Evolutionary conservation across 2,888 invertebrate genomes (phyloP), one percentile per base, ranked within the genome.

Genomic region (Habrosyne pyritoides): DNA sequence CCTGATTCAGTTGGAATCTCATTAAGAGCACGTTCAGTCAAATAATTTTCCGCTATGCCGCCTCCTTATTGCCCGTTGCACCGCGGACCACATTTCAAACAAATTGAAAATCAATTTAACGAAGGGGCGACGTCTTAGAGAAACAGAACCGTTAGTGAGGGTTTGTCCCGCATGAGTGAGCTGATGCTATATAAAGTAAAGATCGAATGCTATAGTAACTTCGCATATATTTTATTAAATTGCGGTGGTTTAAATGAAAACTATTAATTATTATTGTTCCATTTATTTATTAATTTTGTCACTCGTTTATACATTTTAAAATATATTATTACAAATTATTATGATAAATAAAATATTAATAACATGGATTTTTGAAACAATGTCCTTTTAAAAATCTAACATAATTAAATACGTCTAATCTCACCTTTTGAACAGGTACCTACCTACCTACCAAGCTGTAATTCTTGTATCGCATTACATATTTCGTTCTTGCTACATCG

Each of bases 41-140:
- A 85, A 88, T 85, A 85, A 89, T 91, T 90, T 91, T 89, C 86
- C 87, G 84, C 81, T 81, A 80, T 88, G 74, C 81, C 88, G 82
- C 89, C 83, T 87, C 79, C 84, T 81, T 82, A 87, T 87, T 87
- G 87, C 77, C 77, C 79, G 79, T 66, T 86, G 89, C 87, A 88
- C 77, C 85, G 79, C 79, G 84, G 86, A 86, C 87, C 84, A 87
- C 88, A 89, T 91, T 86, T 89, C 89, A 87, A 87, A 89, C 87
- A 91, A 91, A 91, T 91, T 91, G 90, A 90, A 91, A 91, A 91
- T 91, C 89, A 91, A 91, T 91, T 90, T 88, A 83, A 84, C 81
- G 73, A 83, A 82, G 86, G 89, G 85, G 77, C 77, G 79, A 73
- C 68, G 80, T 75, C 73, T 73, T 77, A 68, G 69, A 61, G 59